phyloP scores from a whole-genome alignment of 2,113 vertebrate species.

The Lates calcarifer region DNA sequence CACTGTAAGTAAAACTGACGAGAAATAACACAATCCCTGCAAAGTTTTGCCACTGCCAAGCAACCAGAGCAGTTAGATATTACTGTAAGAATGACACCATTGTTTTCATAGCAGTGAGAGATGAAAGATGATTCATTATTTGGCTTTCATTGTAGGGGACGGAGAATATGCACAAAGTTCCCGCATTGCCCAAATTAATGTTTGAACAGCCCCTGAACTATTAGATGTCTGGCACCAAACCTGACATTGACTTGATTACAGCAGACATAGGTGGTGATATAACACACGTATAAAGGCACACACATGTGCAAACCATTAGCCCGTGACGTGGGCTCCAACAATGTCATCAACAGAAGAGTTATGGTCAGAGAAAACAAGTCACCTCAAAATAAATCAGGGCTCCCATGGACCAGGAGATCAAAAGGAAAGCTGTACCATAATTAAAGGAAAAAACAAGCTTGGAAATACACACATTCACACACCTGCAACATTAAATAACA shows the following conservation, averaged over 20 bases:
- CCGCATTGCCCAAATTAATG: not conserved
- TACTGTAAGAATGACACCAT: slow-evolving; percentile 15
- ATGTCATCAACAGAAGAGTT: slow-evolving; percentile 1
- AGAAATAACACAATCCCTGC: not conserved
- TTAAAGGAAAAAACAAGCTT: slow-evolving; percentile 63
- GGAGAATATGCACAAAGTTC: not conserved
- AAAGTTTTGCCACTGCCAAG: not conserved
- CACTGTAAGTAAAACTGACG: not conserved
- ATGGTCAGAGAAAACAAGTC: slow-evolving; percentile 18
- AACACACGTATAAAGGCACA: not conserved
- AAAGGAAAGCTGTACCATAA: slow-evolving; percentile 38
- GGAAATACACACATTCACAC: slow-evolving; percentile 48
- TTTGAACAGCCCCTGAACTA: not conserved
- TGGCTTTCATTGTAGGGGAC: slow-evolving; percentile 22
- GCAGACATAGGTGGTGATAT: slow-evolving; percentile 12
- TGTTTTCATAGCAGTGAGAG: slow-evolving; percentile 18
- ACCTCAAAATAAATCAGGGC: slow-evolving; percentile 40
- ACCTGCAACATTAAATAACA: slow-evolving; percentile 66
- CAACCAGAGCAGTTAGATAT: slow-evolving; percentile 9
- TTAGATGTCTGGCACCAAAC: not conserved
- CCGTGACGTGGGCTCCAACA: not conserved
- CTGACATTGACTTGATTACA: not conserved
- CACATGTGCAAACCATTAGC: slow-evolving; percentile 24
- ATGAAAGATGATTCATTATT: slow-evolving; percentile 43
- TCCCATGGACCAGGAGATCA: slow-evolving; percentile 35